Evolutionary conservation across 2,113 vertebrate species (phyloP).

Genomic region (Atlantisia rogersi): DNA sequence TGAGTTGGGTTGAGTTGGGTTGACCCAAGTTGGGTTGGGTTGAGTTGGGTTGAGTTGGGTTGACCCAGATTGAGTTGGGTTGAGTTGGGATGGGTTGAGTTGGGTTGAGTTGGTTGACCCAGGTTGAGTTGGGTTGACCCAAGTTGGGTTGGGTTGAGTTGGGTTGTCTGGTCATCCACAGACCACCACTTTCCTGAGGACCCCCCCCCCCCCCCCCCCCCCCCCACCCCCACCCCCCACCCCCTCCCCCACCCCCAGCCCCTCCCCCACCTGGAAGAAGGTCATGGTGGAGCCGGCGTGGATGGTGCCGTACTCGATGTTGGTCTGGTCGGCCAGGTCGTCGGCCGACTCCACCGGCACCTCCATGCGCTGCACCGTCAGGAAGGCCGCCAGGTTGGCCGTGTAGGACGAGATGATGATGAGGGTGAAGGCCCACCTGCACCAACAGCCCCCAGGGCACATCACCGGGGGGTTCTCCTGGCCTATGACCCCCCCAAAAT

Average conservation of each 20-base stretch:
- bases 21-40: neutral
- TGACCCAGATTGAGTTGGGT: neutral
- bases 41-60: no score
- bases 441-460: neutral
- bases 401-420: slow-evolving; percentile 98
- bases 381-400: slow-evolving; percentile 92
- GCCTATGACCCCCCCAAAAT: no score
- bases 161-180: no score
- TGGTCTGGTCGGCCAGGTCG: slow-evolving; percentile 92
- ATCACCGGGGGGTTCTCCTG: no score
- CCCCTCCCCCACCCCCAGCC: neutral
- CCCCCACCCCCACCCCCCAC: no score
- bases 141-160: neutral
- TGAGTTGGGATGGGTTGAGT: no score
- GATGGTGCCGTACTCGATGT: slow-evolving; percentile 94
- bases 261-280: slow-evolving; percentile 92
- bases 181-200: no score
- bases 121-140: no score
- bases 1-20: neutral
- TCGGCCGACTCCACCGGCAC: slow-evolving; percentile 90
- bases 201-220: no score
- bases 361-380: slow-evolving; percentile 95
- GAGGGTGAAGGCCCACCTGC: slow-evolving; percentile 95
- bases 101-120: no score
- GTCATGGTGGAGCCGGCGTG: slow-evolving; percentile 95